A percentile compares a stretch with the other conserved stretches of the same genome.
Evolutionary conservation across 2,113 vertebrate species (phyloP).

Genomic region (Chlamydotis undulata): DNA sequence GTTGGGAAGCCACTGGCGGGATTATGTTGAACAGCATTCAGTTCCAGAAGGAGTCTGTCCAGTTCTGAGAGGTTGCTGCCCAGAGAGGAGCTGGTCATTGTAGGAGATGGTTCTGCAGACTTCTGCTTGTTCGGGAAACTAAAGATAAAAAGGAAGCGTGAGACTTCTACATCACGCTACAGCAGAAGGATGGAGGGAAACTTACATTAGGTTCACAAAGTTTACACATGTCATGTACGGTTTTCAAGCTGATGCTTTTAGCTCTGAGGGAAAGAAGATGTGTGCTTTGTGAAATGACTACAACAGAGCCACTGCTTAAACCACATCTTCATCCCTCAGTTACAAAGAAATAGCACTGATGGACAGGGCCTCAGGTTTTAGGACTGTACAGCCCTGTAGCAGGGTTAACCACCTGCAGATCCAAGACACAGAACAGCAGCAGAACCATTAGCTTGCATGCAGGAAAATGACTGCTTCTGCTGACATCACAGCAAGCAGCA

Average conservation of each 20-base stretch:
- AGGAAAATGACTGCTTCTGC: slow-evolving; percentile 33
- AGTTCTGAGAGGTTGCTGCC: slow-evolving; percentile 96
- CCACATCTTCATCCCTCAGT: not conserved
- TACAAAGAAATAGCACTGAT: not conserved
- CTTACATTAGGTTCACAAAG: not conserved
- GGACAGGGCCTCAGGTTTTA: not conserved
- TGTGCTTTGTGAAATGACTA: not conserved
- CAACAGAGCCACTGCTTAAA: not conserved
- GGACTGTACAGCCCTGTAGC: not conserved
- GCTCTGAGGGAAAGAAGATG: not conserved
- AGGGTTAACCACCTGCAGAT: not conserved
- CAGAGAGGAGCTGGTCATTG: slow-evolving; percentile 88
- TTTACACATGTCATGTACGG: not conserved
- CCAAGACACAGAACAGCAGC: not conserved
- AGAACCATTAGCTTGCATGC: not conserved
- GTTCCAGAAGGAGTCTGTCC: slow-evolving; percentile 92
- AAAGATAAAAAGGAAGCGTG: not conserved
- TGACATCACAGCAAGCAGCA: slow-evolving; percentile 3
- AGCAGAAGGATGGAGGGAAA: not conserved
- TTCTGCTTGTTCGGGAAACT: slow-evolving; percentile 99
- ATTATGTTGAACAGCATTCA: slow-evolving; percentile 93
- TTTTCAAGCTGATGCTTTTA: not conserved
- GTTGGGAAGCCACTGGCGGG: slow-evolving; percentile 81
- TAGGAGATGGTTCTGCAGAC: slow-evolving; percentile 86
- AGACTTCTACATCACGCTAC: not conserved